These are phyloP conservation scores for Siniperca knerii DNA, from an alignment of 2,113 vertebrate species.

Conservation along the genomic window DNA sequence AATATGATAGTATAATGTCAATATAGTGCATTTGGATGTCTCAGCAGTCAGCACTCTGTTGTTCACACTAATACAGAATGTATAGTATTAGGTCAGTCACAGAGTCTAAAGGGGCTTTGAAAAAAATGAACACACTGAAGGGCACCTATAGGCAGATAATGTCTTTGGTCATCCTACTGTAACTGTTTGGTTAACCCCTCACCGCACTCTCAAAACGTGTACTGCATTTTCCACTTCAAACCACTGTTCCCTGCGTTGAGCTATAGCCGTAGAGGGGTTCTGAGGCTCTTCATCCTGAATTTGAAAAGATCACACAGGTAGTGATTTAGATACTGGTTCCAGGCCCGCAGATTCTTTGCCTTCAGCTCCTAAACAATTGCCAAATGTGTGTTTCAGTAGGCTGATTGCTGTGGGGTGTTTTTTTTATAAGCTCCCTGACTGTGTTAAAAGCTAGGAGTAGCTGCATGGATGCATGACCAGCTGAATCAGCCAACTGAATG, in stretches of 20 bases:
- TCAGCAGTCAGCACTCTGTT: not conserved
- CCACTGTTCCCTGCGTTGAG: not conserved
- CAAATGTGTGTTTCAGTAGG: constrained; percentile 49
- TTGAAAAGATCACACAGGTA: constrained; percentile 29
- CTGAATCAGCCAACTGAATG: constrained; percentile 32
- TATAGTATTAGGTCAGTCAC: not conserved
- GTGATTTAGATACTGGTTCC: constrained; percentile 34
- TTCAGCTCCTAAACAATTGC: constrained; percentile 36
- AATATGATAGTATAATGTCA: not conserved
- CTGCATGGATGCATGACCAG: constrained; percentile 24
- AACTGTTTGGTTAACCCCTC: constrained; percentile 28
- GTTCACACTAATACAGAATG: not conserved
- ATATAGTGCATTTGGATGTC: not conserved
- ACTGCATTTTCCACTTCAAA: constrained; percentile 30
- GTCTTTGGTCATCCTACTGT: not conserved
- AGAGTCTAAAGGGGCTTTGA: not conserved
- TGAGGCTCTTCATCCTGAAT: constrained; percentile 13
- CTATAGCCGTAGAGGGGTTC: not conserved
- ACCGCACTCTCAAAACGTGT: not conserved
- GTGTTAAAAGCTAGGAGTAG: constrained; percentile 40
- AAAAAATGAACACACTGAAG: not conserved
- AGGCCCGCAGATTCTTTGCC: constrained; percentile 31
- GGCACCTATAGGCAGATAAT: not conserved
- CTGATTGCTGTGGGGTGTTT: not conserved
- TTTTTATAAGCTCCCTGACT: constrained; percentile 34